Evolutionary conservation across 2,113 vertebrate genomes (phyloP).

Genomic region (Rousettus leschenaultii): DNA sequence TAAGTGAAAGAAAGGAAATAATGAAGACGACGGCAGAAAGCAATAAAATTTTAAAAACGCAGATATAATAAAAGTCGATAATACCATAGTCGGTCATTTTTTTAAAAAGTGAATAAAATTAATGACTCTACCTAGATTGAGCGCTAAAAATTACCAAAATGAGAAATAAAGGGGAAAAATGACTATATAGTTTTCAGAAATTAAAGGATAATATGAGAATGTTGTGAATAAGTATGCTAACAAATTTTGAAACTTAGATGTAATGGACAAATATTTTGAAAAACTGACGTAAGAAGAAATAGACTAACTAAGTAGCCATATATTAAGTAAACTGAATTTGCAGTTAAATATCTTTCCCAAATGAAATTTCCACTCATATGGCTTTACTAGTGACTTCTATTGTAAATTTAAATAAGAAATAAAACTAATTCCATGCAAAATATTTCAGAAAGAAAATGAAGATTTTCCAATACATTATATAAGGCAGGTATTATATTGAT

Average conservation of each 20-base stretch:
- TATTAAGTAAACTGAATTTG: background rate
- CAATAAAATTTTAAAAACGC: background rate
- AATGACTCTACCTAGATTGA: background rate
- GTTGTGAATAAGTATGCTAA: background rate
- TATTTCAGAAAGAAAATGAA: constrained; percentile 3
- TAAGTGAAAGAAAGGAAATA: background rate
- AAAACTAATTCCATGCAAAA: background rate
- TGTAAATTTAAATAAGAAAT: background rate
- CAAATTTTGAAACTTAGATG: background rate
- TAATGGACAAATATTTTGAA: background rate
- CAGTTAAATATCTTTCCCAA: background rate
- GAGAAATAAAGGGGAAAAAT: background rate
- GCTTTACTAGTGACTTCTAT: background rate
- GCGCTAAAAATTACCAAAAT: background rate
- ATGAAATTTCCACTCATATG: background rate
- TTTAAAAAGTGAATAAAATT: background rate
- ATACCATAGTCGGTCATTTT: background rate
- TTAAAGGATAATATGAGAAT: background rate
- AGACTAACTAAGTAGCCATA: background rate
- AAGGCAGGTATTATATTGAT: background rate
- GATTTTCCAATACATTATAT: background rate
- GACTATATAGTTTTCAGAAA: background rate
- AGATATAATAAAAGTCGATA: background rate
- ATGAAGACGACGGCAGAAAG: background rate
- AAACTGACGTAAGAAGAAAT: background rate